Base-by-base conservation (phyloP, 2,888 invertebrate species). In the Dryobotodes eremita region DNA sequence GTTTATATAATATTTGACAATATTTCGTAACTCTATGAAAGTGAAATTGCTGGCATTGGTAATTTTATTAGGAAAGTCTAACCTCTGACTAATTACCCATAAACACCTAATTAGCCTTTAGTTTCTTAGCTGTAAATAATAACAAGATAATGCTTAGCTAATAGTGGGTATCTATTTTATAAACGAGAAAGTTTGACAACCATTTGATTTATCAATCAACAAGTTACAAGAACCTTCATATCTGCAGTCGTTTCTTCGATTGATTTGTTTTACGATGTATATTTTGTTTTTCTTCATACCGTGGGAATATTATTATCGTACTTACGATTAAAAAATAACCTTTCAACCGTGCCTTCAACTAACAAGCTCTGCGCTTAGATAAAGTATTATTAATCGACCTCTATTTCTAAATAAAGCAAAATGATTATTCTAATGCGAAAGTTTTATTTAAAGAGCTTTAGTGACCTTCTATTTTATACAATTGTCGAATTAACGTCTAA, bases 21-120 rank as follows among this genome's bases (percentile, higher is more conserved):
- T 26, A 36, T 75, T 48, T 48, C 15, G 48, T 36, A 2, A 42
- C 7, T 26, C 4, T 59, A 17, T 42, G 11, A 69, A 79, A 77
- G 66, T 77, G 65, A 82, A 82, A 82, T 76, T 79, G 26, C 50
- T 75, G 65, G n/a, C 53, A 36, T 59, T 71, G 57, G 42, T 46
- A 66, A 79, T 79, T 46, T 79, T 65, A 82, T 79, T 77, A 76
- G 26, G 46, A 77, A 79, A 75, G 50, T 61, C 59, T 59, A 72
- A 64, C 65, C 26, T 64, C 69, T 53, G 36, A 59, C 57, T 76
- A 77, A 84, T 53, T 75, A 84, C 31, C 26, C 13, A 71, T 82
- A 82, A 86, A 75, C 76, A 81, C 70, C 31, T 77, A 72, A 71
- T 82, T 72, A 79, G 23, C 70, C 75, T 13, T 61, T 66, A 53